Evolutionary conservation across 2,888 invertebrate species (phyloP).

Genomic region (Metacarcinus magister): DNA sequence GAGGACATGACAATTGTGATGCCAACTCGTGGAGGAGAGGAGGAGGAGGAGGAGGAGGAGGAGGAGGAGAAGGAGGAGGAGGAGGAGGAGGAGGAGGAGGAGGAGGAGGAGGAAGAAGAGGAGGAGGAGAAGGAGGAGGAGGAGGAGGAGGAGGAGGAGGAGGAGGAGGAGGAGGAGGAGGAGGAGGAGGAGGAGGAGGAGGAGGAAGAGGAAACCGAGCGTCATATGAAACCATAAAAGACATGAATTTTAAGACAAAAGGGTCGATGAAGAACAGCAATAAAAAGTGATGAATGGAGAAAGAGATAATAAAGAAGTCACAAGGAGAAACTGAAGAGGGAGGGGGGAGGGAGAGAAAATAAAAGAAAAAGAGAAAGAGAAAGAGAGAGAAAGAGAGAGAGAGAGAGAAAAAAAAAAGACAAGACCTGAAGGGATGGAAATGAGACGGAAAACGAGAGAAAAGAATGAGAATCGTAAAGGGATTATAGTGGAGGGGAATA

Average conservation of each 20-base stretch:
- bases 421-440: not conserved
- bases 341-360: not conserved
- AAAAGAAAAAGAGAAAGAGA: constrained; percentile 38
- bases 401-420: not conserved
- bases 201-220: not conserved
- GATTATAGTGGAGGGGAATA: constrained; percentile 41
- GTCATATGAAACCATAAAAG: not conserved
- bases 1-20: too few relatives aligned
- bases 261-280: not conserved
- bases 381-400: constrained; percentile 54
- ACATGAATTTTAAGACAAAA: not conserved
- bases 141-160: too few relatives aligned
- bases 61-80: not conserved
- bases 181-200: not conserved
- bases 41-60: not conserved
- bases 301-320: not conserved
- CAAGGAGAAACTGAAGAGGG: not conserved
- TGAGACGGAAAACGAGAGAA: constrained; percentile 44
- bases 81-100: not conserved
- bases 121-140: not conserved
- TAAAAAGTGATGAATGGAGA: not conserved
- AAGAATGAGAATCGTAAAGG: not conserved
- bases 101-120: not conserved
- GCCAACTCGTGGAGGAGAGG: too few relatives aligned
- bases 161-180: not conserved